Evolutionary conservation across 2,888 invertebrate genomes (phyloP).

Genomic region (Ichneumoninae sp.): DNA sequence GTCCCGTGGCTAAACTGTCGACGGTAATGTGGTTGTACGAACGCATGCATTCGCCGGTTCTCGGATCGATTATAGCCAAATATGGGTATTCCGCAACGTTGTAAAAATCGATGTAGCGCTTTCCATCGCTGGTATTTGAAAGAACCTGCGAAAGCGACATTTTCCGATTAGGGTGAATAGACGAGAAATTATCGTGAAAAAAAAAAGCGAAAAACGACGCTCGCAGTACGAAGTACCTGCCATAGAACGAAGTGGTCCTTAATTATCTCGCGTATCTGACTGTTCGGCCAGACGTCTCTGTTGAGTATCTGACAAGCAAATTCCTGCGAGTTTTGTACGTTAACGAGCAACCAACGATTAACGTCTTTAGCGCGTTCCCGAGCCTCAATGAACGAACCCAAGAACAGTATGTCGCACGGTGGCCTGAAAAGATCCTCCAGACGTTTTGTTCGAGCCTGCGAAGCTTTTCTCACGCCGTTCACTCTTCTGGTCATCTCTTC

Average conservation of each 20-base stretch:
- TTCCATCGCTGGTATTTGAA: constrained; percentile 86
- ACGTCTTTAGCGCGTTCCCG: constrained; percentile 86
- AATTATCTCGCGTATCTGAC: constrained; percentile 87
- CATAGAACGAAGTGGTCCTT: constrained; percentile 89
- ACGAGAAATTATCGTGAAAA: background rate
- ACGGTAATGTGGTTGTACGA: constrained; percentile 81
- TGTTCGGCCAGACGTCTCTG: constrained; percentile 89
- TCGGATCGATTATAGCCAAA: constrained; percentile 88
- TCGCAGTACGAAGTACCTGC: constrained; percentile 85
- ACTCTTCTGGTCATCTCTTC: constrained; percentile 82
- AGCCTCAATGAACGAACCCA: constrained; percentile 87
- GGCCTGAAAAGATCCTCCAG: constrained; percentile 89
- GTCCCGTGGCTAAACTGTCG: constrained; percentile 79
- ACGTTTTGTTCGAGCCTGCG: constrained; percentile 84
- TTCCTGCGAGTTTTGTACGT: constrained; percentile 89
- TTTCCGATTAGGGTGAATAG: constrained; percentile 20
- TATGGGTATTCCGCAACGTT: constrained; percentile 88
- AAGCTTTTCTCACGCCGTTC: constrained; percentile 75
- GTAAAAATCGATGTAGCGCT: constrained; percentile 88
- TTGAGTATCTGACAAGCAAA: constrained; percentile 90
- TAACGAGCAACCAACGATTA: constrained; percentile 89
- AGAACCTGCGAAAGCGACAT: constrained; percentile 75
- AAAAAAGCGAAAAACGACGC: constrained; percentile 2
- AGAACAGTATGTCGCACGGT: constrained; percentile 88
- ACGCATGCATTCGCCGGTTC: constrained; percentile 87